These are phyloP conservation scores for Rhinogobio ventralis DNA, from an alignment of 2,797 vertebrate genomes.

Conservation along the genomic window DNA sequence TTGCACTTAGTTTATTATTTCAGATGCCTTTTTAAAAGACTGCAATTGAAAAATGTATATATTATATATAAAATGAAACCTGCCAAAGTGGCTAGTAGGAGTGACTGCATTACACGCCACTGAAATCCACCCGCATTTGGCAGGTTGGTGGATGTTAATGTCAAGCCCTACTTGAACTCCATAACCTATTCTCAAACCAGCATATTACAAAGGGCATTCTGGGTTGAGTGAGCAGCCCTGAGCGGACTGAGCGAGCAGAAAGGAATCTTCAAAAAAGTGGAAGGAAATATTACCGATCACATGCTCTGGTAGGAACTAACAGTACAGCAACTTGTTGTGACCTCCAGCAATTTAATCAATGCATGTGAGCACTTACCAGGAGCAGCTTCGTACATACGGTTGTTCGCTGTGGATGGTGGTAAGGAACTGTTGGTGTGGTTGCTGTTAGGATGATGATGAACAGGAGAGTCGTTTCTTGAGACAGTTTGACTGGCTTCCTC, in stretches of 20 bases:
- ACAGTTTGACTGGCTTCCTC: slow-evolving; percentile 23
- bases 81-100: too few relatives aligned
- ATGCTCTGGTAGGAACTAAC: background rate
- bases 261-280: background rate
- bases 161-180: background rate
- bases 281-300: background rate
- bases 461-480: slow-evolving; percentile 45
- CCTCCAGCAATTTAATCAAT: slow-evolving; percentile 6
- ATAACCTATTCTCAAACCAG: background rate
- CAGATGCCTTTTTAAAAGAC: too few relatives aligned
- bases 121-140: too few relatives aligned
- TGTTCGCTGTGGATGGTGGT: slow-evolving; percentile 55
- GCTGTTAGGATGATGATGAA: slow-evolving; percentile 30
- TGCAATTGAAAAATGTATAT: too few relatives aligned
- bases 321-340: background rate
- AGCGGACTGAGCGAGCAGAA: too few relatives aligned
- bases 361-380: slow-evolving; percentile 69
- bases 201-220: background rate
- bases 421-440: slow-evolving; percentile 56
- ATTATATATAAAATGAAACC: too few relatives aligned
- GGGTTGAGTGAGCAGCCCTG: background rate
- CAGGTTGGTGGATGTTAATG: too few relatives aligned
- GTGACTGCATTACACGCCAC: too few relatives aligned
- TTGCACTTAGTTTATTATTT: too few relatives aligned
- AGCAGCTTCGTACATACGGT: slow-evolving; percentile 65